Base-by-base conservation (phyloP, 2,888 invertebrate species). In the Heliconius ismenius region DNA sequence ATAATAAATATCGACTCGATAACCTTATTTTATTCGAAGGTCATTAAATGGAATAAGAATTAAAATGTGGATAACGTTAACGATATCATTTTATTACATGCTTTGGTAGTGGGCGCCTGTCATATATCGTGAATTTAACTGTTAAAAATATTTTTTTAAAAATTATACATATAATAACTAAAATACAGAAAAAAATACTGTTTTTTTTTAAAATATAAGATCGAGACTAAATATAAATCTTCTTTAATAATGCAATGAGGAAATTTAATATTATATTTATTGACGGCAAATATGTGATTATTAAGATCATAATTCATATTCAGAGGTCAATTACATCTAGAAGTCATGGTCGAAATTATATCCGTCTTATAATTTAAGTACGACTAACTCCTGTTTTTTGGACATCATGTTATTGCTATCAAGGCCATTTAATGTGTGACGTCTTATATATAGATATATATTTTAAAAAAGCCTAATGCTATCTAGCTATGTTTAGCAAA, bases 321-420 rank as follows among this genome's bases (percentile, higher is more conserved):
- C 24, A 70, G 58, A 58, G 36, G 58, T 58, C 70, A 70, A 70
- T 36, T 70, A 70, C 32, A 70, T 58, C 54, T 54, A 54, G 69
- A 70, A 70, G 69, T 58, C 69, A 70, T 32, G 70, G 58, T 24
- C 70, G 70, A 70, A 58, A 70, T 24, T 32, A 58, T 32, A 58
- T 70, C 28, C 54, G 36, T 54, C 24, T 32, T 26, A 32, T 32
- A 70, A 70, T 58, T 36, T 58, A 32, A 70, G 32, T 58, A 32
- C 36, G n/a, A 21, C n/a, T 28, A 70, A 70, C 32, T 54, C 9
- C 13, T 2, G 24, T 36, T 24, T 70, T 70, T 32, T 70, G 15
- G 58, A n/a, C 13, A 49, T n/a, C 54, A n/a, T 36, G 13, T 49
- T 10, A 58, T 13, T n/a, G 58, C 58, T 15, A 15, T 32, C 36